Conservation (phyloP, 2,797 vertebrate genomes). For the Lacerta bilineata region DNA sequence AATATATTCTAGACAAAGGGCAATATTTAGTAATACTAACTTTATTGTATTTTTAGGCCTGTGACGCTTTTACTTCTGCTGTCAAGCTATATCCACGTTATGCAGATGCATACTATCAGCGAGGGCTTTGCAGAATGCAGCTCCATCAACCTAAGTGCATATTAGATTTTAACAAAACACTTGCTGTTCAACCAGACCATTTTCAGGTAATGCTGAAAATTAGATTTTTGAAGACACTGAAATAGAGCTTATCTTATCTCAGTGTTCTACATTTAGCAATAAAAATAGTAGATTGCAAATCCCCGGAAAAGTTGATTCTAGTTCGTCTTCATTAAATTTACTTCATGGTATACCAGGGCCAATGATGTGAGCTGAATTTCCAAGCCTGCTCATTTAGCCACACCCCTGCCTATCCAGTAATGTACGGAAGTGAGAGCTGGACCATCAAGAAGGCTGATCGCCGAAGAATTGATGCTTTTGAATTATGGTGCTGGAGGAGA, state of each 20-base stretch:
- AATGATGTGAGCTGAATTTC: too few species aligned
- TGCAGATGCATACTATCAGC: slow-evolving; percentile 82
- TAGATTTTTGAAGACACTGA: slow-evolving; percentile 29
- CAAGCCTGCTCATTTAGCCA: not conserved
- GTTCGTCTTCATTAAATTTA: not conserved
- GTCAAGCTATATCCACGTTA: slow-evolving; percentile 77
- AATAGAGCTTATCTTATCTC: not conserved
- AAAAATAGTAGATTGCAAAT: too few species aligned
- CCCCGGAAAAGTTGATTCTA: not conserved
- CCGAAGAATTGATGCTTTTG: too few species aligned
- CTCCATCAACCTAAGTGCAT: slow-evolving; percentile 76
- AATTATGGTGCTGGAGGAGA: too few species aligned
- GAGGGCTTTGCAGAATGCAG: slow-evolving; percentile 82
- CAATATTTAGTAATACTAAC: slow-evolving; percentile 35
- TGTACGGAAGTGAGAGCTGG: too few species aligned
- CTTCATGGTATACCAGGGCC: not conserved
- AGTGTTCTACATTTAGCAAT: not conserved
- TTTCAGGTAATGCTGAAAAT: slow-evolving; percentile 79
- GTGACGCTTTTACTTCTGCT: slow-evolving; percentile 78
- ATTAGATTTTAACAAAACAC: slow-evolving; percentile 81
- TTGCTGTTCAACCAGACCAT: slow-evolving; percentile 79
- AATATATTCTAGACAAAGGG: not conserved
- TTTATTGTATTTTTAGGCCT: slow-evolving; percentile 74
- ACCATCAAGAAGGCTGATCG: too few species aligned
- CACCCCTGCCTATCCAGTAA: too few species aligned